These are phyloP conservation scores for Cantharis rustica DNA, from an alignment of 2,888 invertebrate genomes.

Conservation along the genomic window DNA sequence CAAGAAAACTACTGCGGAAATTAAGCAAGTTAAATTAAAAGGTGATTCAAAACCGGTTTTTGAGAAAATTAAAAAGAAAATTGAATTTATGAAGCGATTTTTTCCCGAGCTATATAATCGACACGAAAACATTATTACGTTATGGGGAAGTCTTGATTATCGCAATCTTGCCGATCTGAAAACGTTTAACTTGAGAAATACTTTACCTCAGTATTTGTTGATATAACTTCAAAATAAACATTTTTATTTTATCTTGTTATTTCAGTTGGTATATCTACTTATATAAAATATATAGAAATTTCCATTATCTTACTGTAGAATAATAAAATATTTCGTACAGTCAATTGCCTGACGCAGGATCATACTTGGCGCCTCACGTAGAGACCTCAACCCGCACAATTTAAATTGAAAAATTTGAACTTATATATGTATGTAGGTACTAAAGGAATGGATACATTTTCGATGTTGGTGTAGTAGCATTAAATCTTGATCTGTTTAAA, in stretches of 20 bases:
- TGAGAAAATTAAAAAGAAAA: constrained; percentile 20
- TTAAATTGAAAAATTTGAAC: not conserved
- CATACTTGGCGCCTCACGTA: not conserved
- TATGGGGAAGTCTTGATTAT: constrained; percentile 22
- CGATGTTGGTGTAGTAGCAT: not conserved
- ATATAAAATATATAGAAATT: not conserved
- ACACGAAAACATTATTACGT: constrained; percentile 23
- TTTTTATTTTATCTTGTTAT: not conserved
- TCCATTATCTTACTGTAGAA: not conserved
- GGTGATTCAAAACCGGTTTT: constrained; percentile 4
- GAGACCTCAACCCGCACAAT: not conserved
- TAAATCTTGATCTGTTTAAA: not conserved
- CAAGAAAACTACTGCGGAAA: not conserved
- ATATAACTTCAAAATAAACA: not conserved
- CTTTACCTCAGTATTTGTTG: not conserved
- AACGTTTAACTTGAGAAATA: not conserved
- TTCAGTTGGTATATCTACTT: not conserved
- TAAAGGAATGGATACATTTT: not conserved
- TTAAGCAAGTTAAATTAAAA: not conserved
- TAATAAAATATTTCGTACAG: not conserved
- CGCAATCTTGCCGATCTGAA: not conserved
- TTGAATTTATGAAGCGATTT: constrained; percentile 23
- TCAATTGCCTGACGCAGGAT: not conserved
- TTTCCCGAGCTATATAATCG: constrained; percentile 27
- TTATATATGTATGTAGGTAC: not conserved